Evolutionary conservation across 2,113 vertebrate species (phyloP).

Genomic region (Xerus inauris): DNA sequence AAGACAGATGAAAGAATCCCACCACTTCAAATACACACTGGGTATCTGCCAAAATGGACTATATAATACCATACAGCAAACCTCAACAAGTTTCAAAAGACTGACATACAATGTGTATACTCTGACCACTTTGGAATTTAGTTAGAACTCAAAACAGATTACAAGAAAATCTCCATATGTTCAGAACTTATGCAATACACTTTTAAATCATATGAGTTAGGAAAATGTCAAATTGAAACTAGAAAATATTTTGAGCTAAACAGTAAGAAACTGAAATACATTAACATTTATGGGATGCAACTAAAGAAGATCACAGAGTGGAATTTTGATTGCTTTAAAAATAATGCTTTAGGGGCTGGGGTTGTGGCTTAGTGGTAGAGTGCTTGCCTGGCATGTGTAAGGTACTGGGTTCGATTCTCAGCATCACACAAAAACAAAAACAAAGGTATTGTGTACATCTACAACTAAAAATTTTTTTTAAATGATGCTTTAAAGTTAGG

Average conservation of each 20-base stretch:
- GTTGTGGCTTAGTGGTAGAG: too few species aligned
- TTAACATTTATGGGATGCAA: neutral
- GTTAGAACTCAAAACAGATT: neutral
- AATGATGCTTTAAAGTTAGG: neutral
- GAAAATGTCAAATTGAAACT: neutral
- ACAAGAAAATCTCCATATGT: neutral
- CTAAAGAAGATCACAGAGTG: neutral
- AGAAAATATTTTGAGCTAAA: neutral
- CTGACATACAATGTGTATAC: neutral
- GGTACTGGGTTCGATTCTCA: too few species aligned
- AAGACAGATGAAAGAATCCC: neutral
- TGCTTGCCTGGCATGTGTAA: too few species aligned
- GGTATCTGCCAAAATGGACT: neutral
- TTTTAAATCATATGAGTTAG: neutral
- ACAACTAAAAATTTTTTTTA: too few species aligned
- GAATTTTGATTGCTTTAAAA: neutral
- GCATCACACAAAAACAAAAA: too few species aligned
- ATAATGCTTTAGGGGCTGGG: too few species aligned
- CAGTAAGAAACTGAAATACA: neutral
- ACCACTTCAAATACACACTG: neutral
- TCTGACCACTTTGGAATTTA: neutral
- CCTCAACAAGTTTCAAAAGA: neutral
- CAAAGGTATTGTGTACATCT: too few species aligned
- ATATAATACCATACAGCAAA: neutral
- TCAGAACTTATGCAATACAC: neutral